Conservation (phyloP, 2,113 vertebrate species). For the Dicerorhinus sumatrensis region DNA sequence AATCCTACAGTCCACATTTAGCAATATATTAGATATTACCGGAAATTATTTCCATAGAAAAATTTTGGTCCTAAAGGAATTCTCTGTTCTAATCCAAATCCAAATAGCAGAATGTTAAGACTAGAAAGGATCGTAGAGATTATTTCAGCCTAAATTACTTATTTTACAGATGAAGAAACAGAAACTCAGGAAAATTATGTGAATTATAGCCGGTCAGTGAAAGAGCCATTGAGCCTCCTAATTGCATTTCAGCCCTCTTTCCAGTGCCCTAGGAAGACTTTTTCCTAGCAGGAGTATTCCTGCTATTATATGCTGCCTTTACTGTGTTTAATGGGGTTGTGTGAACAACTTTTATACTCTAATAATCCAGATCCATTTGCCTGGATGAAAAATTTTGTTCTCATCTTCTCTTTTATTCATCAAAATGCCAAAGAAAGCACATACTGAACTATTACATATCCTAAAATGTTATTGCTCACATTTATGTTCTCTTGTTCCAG, state of each 20-base stretch:
- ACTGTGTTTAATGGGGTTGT: conserved; percentile 49
- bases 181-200: neutral
- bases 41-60: neutral
- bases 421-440: conserved; percentile 70
- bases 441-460: conserved; percentile 57
- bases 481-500: conserved; percentile 72
- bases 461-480: conserved; percentile 71
- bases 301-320: neutral
- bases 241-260: neutral
- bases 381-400: conserved; percentile 61
- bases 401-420: conserved; percentile 68
- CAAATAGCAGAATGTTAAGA: neutral
- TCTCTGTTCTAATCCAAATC: neutral
- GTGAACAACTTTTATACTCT: conserved; percentile 63
- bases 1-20: neutral
- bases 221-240: neutral
- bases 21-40: neutral
- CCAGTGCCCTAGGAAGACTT: neutral
- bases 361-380: conserved; percentile 67
- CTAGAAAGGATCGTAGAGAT: neutral
- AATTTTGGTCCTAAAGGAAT: neutral
- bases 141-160: neutral
- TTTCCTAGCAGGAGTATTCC: neutral
- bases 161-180: conserved; percentile 23
- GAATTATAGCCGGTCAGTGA: neutral